Conservation (phyloP, 2,888 invertebrate species). For the Perizoma flavofasciatum region DNA sequence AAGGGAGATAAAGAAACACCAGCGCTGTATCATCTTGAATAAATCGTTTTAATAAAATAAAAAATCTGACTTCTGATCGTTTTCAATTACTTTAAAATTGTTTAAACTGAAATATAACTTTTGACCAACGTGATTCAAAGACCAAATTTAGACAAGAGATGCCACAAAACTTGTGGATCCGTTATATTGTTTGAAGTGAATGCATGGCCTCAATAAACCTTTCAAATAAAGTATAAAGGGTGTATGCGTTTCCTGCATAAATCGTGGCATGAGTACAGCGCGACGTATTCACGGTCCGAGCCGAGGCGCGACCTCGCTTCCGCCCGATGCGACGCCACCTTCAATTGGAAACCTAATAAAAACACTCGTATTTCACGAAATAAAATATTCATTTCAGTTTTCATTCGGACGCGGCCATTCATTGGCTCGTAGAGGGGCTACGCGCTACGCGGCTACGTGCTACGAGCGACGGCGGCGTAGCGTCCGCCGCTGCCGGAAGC, state of each 20-base stretch:
- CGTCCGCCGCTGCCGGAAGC: conserved; percentile 59
- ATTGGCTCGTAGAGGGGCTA: conserved; percentile 29
- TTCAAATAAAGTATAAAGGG: neutral
- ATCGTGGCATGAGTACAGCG: neutral
- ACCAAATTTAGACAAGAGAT: too few relatives aligned
- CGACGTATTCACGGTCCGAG: conserved; percentile 16
- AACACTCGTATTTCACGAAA: conserved; percentile 54
- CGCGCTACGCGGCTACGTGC: conserved; percentile 38
- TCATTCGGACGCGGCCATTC: conserved; percentile 43
- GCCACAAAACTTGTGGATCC: too few relatives aligned
- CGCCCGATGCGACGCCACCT: neutral
- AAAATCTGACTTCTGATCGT: neutral
- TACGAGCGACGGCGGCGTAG: conserved; percentile 45
- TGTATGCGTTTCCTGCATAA: conserved; percentile 4
- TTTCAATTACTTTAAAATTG: too few relatives aligned
- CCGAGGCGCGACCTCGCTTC: conserved; percentile 13
- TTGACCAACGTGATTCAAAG: too few relatives aligned
- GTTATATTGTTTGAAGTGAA: neutral
- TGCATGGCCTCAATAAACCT: neutral
- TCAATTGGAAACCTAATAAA: conserved; percentile 49
- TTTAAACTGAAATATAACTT: too few relatives aligned
- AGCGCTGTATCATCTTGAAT: neutral
- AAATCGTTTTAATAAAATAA: neutral
- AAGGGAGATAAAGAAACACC: conserved; percentile 13
- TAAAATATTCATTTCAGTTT: conserved; percentile 50